Evolutionary conservation across 2,888 invertebrate genomes (phyloP).

Genomic region (Conops quadrifasciatus): DNA sequence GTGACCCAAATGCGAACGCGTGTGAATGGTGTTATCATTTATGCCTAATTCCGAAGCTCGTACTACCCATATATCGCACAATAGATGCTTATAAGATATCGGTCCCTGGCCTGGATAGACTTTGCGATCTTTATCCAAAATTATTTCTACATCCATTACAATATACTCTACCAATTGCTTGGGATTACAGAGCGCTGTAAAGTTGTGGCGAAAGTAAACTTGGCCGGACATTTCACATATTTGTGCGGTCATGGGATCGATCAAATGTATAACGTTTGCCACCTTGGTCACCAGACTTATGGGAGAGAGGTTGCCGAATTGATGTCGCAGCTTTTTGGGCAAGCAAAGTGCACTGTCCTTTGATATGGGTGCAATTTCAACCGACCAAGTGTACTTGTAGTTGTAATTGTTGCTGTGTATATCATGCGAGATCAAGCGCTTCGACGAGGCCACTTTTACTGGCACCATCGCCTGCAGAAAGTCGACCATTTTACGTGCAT

Average conservation of each 20-base stretch:
- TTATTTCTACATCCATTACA: conserved; percentile 89
- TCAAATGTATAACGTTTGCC: conserved; percentile 88
- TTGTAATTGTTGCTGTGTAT: conserved; percentile 96
- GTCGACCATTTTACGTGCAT: conserved; percentile 94
- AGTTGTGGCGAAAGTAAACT: conserved; percentile 87
- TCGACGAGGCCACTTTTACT: conserved; percentile 86
- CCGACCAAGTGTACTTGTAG: conserved; percentile 93
- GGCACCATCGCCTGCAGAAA: conserved; percentile 90
- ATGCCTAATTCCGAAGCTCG: conserved; percentile 86
- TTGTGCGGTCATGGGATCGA: conserved; percentile 91
- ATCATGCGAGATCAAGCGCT: conserved; percentile 96
- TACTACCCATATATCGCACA: conserved; percentile 95
- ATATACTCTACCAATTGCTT: conserved; percentile 91
- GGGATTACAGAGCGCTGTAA: conserved; percentile 86
- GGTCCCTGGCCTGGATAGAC: conserved; percentile 88
- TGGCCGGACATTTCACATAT: conserved; percentile 85
- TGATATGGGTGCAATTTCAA: conserved; percentile 96
- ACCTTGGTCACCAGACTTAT: conserved; percentile 90
- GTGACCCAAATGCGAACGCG: conserved; percentile 93
- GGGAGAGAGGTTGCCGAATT: conserved; percentile 86
- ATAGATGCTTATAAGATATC: conserved; percentile 84
- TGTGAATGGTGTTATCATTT: conserved; percentile 82
- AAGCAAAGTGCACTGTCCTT: conserved; percentile 94
- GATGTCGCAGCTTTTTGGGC: conserved; percentile 84
- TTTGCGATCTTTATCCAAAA: conserved; percentile 73